These are phyloP conservation scores for Seira musarum DNA, from an alignment of 2,888 invertebrate genomes.

Conservation along the genomic window DNA sequence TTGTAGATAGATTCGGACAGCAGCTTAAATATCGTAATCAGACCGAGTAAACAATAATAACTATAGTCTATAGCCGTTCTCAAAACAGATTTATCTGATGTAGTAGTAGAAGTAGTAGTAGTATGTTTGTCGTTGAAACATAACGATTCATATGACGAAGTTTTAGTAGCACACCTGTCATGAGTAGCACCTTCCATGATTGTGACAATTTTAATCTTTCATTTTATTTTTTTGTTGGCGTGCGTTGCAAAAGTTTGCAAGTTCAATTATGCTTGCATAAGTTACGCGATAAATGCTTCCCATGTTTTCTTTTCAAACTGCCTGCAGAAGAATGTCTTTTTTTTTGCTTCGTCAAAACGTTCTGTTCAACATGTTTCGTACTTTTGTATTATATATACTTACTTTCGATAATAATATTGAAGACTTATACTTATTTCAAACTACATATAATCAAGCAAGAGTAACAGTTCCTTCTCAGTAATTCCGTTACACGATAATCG, in stretches of 20 bases:
- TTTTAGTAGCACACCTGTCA: constrained; percentile 26
- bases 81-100: constrained; percentile 9
- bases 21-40: constrained; percentile 1
- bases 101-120: constrained; percentile 31
- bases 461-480: neutral
- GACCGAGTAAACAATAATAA: constrained; percentile 5
- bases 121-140: constrained; percentile 13
- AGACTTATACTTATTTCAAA: neutral
- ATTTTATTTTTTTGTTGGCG: constrained; percentile 51
- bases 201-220: constrained; percentile 50
- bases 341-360: neutral
- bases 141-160: constrained; percentile 13
- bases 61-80: constrained; percentile 20
- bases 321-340: constrained; percentile 3
- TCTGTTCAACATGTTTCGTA: neutral
- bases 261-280: constrained; percentile 4
- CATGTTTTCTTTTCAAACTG: neutral
- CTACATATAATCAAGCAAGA: neutral
- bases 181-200: constrained; percentile 58
- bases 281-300: constrained; percentile 8
- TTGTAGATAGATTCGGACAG: neutral
- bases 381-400: neutral
- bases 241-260: constrained; percentile 30
- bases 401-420: neutral
- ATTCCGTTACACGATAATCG: neutral